Conservation (phyloP, 1,140 invertebrate genomes). For the Solenopsis invicta region DNA sequence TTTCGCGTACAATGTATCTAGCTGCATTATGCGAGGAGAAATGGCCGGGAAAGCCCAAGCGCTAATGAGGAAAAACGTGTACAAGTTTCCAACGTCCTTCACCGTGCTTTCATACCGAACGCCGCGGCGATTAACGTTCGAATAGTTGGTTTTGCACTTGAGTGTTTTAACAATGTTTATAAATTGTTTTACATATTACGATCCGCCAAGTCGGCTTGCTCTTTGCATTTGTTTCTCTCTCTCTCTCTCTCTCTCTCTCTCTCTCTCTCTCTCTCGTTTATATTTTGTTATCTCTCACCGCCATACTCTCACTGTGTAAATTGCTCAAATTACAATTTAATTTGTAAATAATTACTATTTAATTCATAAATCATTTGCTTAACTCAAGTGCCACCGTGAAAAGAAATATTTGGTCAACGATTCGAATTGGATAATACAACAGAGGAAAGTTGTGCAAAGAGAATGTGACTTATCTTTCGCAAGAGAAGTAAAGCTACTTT, state of each 20-base stretch:
- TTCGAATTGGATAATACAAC: constrained; percentile 37
- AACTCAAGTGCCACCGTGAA: neutral
- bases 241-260: neutral
- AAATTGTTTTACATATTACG: neutral
- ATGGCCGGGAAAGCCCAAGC: constrained; percentile 57
- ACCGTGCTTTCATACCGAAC: constrained; percentile 6
- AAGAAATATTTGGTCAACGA: constrained; percentile 51
- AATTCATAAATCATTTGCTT: neutral
- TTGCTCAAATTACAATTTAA: constrained; percentile 51
- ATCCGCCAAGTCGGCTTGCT: neutral
- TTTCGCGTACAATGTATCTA: constrained; percentile 65
- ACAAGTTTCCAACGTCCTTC: constrained; percentile 21
- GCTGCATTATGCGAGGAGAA: constrained; percentile 66
- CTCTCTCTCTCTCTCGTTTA: neutral
- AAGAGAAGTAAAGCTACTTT: constrained; percentile 41
- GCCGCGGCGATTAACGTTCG: constrained; percentile 40
- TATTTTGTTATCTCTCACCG: neutral
- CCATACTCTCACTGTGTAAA: neutral
- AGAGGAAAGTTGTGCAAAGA: constrained; percentile 48
- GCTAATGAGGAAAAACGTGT: constrained; percentile 67
- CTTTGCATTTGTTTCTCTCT: neutral
- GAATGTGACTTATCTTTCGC: constrained; percentile 56
- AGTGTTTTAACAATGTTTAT: constrained; percentile 35
- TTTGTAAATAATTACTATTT: too few relatives aligned
- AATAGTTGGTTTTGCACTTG: constrained; percentile 21